These are phyloP conservation scores for Xylocopa sonorina DNA, from an alignment of 1,140 invertebrate species.

Conservation along the genomic window DNA sequence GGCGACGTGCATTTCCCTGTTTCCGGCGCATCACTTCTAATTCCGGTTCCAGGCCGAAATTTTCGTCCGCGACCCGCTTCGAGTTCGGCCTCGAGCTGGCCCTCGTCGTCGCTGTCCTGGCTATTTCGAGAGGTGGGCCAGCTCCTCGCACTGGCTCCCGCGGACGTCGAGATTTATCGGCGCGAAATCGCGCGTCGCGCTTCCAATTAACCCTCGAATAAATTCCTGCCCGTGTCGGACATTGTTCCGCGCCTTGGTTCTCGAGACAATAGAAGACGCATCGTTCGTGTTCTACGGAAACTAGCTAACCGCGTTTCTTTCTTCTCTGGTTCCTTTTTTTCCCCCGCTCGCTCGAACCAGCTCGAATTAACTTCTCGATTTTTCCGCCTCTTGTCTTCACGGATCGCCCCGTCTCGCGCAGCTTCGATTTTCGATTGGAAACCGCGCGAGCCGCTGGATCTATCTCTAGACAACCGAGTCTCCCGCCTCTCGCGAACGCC, in stretches of 20 bases:
- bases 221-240: conserved; percentile 8
- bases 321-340: too few species aligned
- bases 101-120: background rate
- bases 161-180: conserved; percentile 28
- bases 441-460: too few species aligned
- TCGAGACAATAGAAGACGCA: background rate
- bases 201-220: conserved; percentile 42
- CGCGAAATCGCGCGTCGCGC: conserved; percentile 22
- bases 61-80: background rate
- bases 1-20: conserved; percentile 9
- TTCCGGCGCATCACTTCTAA: conserved; percentile 24
- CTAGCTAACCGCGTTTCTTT: too few species aligned
- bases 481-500: background rate
- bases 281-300: background rate
- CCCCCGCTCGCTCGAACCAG: too few species aligned
- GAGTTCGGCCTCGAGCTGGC: background rate
- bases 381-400: too few species aligned
- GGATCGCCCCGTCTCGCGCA: too few species aligned
- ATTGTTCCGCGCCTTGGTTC: background rate
- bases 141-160: background rate
- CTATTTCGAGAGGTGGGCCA: conserved; percentile 5
- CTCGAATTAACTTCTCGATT: too few species aligned
- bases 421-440: too few species aligned
- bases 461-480: background rate
- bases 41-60: conserved; percentile 11